phyloP scores from a whole-genome alignment of 2,797 vertebrate genomes.

The Aselliscus stoliczkanus region DNA sequence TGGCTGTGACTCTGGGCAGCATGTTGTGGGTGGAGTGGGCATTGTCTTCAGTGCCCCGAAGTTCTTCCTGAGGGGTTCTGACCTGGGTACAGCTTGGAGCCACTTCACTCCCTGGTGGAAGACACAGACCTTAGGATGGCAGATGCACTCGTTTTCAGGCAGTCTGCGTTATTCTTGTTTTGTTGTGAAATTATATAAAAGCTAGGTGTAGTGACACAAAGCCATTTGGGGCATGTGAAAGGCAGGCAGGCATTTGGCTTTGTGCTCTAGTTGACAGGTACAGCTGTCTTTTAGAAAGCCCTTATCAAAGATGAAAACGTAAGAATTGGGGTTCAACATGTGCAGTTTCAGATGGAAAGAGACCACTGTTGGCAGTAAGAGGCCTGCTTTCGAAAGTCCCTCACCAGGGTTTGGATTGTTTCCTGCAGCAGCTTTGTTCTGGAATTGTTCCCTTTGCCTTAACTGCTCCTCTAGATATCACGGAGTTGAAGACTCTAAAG shows the following conservation, averaged over 20 bases:
- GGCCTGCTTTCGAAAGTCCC: neutral
- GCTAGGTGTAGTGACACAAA: neutral
- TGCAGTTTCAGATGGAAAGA: neutral
- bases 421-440: neutral
- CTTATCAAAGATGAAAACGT: neutral
- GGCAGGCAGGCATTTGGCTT: neutral
- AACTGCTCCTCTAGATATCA: conserved; percentile 86
- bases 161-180: neutral
- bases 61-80: neutral
- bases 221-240: neutral
- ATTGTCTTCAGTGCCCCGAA: neutral
- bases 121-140: neutral
- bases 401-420: neutral
- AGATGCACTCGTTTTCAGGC: neutral
- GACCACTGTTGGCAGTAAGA: neutral
- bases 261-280: neutral
- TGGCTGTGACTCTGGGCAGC: neutral
- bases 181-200: neutral
- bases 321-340: neutral
- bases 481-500: conserved; percentile 93
- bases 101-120: neutral
- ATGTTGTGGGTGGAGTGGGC: neutral
- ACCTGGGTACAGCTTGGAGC: neutral
- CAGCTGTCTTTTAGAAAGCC: neutral
- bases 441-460: conserved; percentile 35